Percentiles rank a stretch among this genome's conserved stretches.
Evolutionary conservation across 2,113 vertebrate species (phyloP).

Genomic region (Odobenus rosmarus): DNA sequence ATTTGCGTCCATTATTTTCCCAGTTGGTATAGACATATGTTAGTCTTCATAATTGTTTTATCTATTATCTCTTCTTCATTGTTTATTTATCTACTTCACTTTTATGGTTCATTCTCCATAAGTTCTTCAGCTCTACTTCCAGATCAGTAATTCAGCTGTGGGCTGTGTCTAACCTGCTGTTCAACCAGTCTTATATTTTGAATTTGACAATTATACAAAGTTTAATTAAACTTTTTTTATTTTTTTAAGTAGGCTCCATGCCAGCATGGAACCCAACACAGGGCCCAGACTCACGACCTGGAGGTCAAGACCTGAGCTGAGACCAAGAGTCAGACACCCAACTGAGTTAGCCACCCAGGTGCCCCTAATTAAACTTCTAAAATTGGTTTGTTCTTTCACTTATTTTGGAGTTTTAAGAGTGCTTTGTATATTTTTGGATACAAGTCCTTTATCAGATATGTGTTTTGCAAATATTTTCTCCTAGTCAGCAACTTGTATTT

Average conservation of each 20-base stretch:
- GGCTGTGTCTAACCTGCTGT: neutral
- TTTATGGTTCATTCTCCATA: neutral
- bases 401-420: neutral
- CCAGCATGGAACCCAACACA: neutral
- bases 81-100: neutral
- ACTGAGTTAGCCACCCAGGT: neutral
- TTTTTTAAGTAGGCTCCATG: neutral
- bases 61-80: neutral
- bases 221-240: neutral
- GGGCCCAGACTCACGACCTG: neutral
- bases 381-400: neutral
- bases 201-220: neutral
- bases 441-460: neutral
- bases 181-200: neutral
- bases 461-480: slow-evolving; percentile 26
- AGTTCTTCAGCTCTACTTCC: slow-evolving; percentile 16
- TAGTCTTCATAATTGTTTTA: neutral
- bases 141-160: neutral
- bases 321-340: neutral
- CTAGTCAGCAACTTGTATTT: neutral
- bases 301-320: neutral
- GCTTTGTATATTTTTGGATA: neutral
- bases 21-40: neutral
- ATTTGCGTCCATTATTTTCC: neutral
- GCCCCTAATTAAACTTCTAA: neutral